These are phyloP conservation scores for Amphimallon solstitiale DNA, from an alignment of 2,888 invertebrate genomes.

Conservation along the genomic window DNA sequence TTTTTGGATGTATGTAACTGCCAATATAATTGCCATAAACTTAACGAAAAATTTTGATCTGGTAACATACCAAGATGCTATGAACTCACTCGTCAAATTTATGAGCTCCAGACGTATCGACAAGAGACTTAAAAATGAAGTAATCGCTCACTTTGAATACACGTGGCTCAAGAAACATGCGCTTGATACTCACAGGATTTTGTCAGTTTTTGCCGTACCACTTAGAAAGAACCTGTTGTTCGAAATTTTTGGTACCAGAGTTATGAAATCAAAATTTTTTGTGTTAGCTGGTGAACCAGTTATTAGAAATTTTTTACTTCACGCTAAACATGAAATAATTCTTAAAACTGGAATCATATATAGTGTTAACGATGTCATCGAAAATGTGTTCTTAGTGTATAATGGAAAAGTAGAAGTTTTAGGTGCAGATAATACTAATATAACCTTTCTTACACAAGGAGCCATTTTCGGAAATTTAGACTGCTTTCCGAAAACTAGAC, in stretches of 20 bases:
- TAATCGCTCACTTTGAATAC: conserved; percentile 49
- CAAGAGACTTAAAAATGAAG: conserved; percentile 40
- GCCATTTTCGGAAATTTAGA: conserved; percentile 50
- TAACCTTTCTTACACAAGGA: conserved; percentile 43
- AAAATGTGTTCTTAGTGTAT: conserved; percentile 44
- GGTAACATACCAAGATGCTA: conserved; percentile 46
- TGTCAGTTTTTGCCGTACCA: conserved; percentile 39
- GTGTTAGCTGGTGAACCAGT: conserved; percentile 37
- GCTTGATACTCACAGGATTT: conserved; percentile 26
- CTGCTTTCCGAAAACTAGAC: conserved; percentile 39
- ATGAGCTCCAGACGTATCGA: conserved; percentile 46
- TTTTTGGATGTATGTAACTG: conserved; percentile 30
- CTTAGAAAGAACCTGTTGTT: conserved; percentile 43
- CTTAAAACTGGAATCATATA: conserved; percentile 38
- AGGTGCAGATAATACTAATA: conserved; percentile 46
- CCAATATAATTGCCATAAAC: conserved; percentile 39
- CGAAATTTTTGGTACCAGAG: conserved; percentile 40
- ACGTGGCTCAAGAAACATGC: conserved; percentile 45
- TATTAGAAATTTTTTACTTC: conserved; percentile 39
- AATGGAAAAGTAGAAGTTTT: conserved; percentile 49
- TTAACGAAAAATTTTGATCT: conserved; percentile 39
- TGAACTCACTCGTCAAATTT: conserved; percentile 47
- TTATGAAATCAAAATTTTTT: conserved; percentile 41
- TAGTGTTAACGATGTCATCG: conserved; percentile 46
- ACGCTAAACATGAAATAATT: conserved; percentile 36